Conservation (phyloP, 23 tunicate species). For the Trididemnum clinides region DNA sequence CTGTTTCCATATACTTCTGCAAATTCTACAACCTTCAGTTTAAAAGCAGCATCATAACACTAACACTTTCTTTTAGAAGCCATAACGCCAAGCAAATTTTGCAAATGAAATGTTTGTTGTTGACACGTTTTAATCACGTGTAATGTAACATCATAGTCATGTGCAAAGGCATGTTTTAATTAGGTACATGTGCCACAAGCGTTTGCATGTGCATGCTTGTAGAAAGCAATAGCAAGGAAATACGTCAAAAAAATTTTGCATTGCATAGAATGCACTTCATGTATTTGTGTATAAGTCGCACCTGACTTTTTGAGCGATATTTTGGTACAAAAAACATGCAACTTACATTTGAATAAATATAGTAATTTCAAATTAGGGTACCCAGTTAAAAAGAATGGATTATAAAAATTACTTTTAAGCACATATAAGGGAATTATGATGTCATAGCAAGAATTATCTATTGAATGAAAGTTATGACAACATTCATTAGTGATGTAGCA, state of each 20-base stretch:
- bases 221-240: neutral
- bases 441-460: too few relatives aligned
- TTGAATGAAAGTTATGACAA: too few relatives aligned
- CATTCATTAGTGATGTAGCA: too few relatives aligned
- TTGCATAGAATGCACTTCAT: too few relatives aligned
- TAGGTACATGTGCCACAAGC: neutral
- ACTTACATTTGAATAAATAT: too few relatives aligned
- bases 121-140: neutral
- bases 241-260: neutral
- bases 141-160: neutral
- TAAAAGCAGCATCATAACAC: slow-evolving; percentile 17
- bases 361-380: too few relatives aligned
- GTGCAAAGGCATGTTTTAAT: neutral
- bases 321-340: too few relatives aligned
- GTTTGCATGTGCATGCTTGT: neutral
- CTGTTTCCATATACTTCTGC: slow-evolving; percentile 28
- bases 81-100: slow-evolving; percentile 6
- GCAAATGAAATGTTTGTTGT: slow-evolving; percentile 11
- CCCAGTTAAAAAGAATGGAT: too few relatives aligned
- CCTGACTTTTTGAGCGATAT: too few relatives aligned
- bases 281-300: too few relatives aligned
- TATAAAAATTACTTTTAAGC: too few relatives aligned
- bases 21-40: slow-evolving; percentile 15
- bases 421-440: too few relatives aligned
- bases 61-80: neutral